Evolutionary conservation across 2,888 invertebrate genomes (phyloP).

Genomic region (Nephrotoma flavescens): DNA sequence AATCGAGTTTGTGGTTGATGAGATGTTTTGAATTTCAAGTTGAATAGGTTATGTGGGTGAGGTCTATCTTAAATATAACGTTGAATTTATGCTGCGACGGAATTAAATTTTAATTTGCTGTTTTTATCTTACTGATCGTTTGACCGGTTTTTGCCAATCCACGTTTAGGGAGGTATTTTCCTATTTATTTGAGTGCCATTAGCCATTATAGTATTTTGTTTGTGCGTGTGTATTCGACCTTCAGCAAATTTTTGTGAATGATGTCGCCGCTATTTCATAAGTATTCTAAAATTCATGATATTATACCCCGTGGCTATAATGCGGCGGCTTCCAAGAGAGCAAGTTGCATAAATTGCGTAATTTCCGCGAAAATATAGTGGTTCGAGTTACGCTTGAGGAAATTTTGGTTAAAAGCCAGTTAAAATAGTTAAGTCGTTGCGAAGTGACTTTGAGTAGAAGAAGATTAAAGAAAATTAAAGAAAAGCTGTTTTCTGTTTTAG

Average conservation of each 20-base stretch:
- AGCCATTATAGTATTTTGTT: neutral
- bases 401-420: too few relatives aligned
- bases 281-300: too few relatives aligned
- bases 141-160: neutral
- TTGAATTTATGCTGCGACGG: neutral
- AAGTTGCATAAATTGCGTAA: too few relatives aligned
- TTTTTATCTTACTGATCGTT: neutral
- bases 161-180: neutral
- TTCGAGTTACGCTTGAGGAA: too few relatives aligned
- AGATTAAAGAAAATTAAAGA: too few relatives aligned
- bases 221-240: neutral
- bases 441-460: too few relatives aligned
- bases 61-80: neutral
- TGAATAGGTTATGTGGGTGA: neutral
- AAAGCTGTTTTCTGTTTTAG: too few relatives aligned
- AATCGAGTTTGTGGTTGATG: neutral
- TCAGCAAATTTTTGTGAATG: neutral
- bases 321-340: too few relatives aligned
- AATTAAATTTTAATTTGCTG: neutral
- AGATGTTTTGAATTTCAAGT: neutral
- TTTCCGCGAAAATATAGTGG: too few relatives aligned
- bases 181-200: neutral
- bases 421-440: too few relatives aligned
- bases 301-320: too few relatives aligned
- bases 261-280: neutral